Conservation (phyloP, 2,888 invertebrate species). For the Philaethria dido region DNA sequence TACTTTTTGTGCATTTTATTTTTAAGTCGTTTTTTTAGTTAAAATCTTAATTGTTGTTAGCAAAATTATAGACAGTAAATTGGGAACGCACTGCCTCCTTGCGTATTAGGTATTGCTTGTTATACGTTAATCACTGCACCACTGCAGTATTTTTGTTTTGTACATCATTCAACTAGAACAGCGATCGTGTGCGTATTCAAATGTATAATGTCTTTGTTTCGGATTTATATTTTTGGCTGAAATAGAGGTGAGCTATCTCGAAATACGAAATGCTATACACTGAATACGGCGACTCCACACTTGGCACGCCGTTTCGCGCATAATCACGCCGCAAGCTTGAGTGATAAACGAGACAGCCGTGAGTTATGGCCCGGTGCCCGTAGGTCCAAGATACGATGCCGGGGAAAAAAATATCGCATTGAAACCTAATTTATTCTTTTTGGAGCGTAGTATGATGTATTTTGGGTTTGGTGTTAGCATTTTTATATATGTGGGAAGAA, state of each 20-base stretch:
- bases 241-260: constrained; percentile 26
- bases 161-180: not conserved
- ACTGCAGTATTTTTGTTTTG: not conserved
- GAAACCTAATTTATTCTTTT: constrained; percentile 16
- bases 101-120: not conserved
- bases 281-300: constrained; percentile 36
- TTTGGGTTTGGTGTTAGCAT: not conserved
- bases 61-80: too few relatives aligned
- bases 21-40: too few relatives aligned
- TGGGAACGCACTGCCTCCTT: too few relatives aligned
- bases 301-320: constrained; percentile 40
- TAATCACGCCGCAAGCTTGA: constrained; percentile 35
- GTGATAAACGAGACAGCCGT: constrained; percentile 39
- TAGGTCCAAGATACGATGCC: constrained; percentile 19
- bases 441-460: not conserved
- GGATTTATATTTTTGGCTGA: constrained; percentile 17
- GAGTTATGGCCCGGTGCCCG: constrained; percentile 28
- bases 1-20: too few relatives aligned
- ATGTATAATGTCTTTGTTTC: constrained; percentile 14
- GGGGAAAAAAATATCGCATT: constrained; percentile 13
- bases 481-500: not conserved
- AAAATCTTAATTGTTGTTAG: too few relatives aligned
- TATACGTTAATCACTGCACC: not conserved
- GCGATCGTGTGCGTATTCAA: not conserved
- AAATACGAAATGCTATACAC: constrained; percentile 29